Evolutionary conservation across 1,140 invertebrate species (phyloP).

Genomic region (Alviniconcha marisindica): DNA sequence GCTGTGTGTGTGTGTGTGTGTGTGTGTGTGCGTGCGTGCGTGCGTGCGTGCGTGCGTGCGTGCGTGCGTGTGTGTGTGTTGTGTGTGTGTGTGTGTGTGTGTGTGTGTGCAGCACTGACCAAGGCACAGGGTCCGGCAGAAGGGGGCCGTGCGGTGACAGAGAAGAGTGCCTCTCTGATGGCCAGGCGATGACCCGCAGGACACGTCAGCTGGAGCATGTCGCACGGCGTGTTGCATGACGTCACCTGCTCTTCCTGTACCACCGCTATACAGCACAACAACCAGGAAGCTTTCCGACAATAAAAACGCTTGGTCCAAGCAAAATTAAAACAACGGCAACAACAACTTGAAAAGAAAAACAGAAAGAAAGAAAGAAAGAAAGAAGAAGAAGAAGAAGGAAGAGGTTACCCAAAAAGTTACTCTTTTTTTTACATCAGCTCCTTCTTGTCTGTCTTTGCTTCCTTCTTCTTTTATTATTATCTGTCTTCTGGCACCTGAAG

Average conservation of each 20-base stretch:
- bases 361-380: too few relatives aligned
- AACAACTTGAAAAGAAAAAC: too few relatives aligned
- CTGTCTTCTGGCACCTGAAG: too few relatives aligned
- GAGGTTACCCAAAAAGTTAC: too few relatives aligned
- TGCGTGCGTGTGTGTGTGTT: constrained; percentile 25
- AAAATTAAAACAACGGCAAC: too few relatives aligned
- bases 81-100: constrained; percentile 41
- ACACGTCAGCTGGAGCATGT: constrained; percentile 11
- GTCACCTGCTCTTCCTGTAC: constrained; percentile 36
- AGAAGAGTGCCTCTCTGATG: constrained; percentile 43
- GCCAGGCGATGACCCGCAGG: constrained; percentile 34
- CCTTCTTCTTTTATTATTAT: too few relatives aligned
- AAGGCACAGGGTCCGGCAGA: not conserved
- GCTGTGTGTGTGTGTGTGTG: constrained; percentile 41
- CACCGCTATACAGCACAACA: not conserved
- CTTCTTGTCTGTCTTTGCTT: too few relatives aligned
- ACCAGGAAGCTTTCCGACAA: not conserved
- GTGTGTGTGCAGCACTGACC: constrained; percentile 14
- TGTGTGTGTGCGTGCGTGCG: constrained; percentile 33
- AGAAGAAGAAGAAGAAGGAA: too few relatives aligned
- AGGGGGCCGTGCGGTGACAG: not conserved
- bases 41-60: constrained; percentile 18
- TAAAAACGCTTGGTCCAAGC: too few relatives aligned
- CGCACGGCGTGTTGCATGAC: constrained; percentile 43
- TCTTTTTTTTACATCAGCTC: too few relatives aligned